phyloP scores from a whole-genome alignment of 2,113 vertebrate species.

The Formicarius rufipectus region DNA sequence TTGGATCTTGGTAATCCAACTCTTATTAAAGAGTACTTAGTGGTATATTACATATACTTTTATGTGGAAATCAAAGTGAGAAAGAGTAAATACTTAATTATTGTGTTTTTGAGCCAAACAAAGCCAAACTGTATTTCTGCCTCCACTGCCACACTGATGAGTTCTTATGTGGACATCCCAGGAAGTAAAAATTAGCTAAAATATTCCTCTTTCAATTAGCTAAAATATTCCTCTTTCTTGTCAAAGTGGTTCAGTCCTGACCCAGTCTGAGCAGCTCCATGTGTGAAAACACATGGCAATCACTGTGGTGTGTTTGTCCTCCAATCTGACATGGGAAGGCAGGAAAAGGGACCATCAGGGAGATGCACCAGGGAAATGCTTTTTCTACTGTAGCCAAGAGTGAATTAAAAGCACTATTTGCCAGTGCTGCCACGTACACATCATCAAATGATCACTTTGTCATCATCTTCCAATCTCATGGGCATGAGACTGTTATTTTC shows the following conservation, averaged over 20 bases:
- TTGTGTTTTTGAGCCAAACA: not conserved
- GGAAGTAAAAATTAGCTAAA: not conserved
- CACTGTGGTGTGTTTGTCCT: not conserved
- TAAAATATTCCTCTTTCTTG: not conserved
- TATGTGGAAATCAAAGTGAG: not conserved
- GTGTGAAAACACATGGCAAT: too few relatives aligned
- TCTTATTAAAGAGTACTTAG: not conserved
- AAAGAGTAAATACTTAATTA: not conserved
- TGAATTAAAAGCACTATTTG: not conserved
- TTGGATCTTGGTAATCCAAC: not conserved
- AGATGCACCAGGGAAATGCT: not conserved
- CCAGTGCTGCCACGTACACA: not conserved
- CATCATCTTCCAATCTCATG: too few relatives aligned
- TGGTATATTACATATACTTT: not conserved
- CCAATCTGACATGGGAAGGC: rapidly evolving
- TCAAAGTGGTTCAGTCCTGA: not conserved
- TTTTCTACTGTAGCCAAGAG: not conserved
- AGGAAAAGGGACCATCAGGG: not conserved
- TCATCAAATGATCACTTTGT: too few relatives aligned
- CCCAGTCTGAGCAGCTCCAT: not conserved
- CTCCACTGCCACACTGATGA: not conserved
- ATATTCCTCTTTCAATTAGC: too few relatives aligned
- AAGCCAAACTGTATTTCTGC: not conserved
- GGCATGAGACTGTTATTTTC: not conserved
- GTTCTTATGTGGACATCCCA: not conserved